A percentile compares a stretch with the other conserved stretches of the same genome.
These are phyloP conservation scores for Eueremaeus valkanovi DNA, from an alignment of 2,888 invertebrate species.

Conservation along the genomic window DNA sequence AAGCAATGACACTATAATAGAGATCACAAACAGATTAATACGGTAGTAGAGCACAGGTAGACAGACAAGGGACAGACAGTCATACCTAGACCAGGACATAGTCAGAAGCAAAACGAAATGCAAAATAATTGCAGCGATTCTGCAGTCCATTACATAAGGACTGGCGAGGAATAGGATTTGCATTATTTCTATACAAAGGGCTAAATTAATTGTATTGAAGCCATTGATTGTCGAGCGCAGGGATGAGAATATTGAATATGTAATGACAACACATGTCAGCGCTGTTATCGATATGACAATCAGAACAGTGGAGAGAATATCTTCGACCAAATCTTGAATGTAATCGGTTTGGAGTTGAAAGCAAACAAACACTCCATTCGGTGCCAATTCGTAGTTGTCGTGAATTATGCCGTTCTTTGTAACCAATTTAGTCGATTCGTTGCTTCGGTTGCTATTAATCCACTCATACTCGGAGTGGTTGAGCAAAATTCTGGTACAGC, in stretches of 20 bases:
- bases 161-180: constrained; percentile 51
- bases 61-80: not conserved
- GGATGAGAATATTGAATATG: constrained; percentile 51
- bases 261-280: constrained; percentile 50
- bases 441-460: not conserved
- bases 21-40: constrained; percentile 48
- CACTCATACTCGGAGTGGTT: constrained; percentile 33
- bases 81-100: constrained; percentile 40
- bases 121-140: constrained; percentile 50
- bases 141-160: constrained; percentile 49
- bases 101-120: constrained; percentile 51
- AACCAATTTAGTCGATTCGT: not conserved
- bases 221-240: constrained; percentile 52
- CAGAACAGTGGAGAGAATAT: constrained; percentile 37
- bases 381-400: constrained; percentile 41
- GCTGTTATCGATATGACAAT: constrained; percentile 50
- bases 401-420: not conserved
- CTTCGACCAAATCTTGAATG: constrained; percentile 24
- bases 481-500: constrained; percentile 36
- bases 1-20: constrained; percentile 55
- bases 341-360: not conserved
- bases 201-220: constrained; percentile 52
- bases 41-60: not conserved
- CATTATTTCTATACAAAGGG: constrained; percentile 50
- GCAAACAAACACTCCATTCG: constrained; percentile 45